Evolutionary conservation across 2,888 invertebrate genomes (phyloP), one percentile per base, ranked within the genome.

Genomic region (Hypsopygia costalis): DNA sequence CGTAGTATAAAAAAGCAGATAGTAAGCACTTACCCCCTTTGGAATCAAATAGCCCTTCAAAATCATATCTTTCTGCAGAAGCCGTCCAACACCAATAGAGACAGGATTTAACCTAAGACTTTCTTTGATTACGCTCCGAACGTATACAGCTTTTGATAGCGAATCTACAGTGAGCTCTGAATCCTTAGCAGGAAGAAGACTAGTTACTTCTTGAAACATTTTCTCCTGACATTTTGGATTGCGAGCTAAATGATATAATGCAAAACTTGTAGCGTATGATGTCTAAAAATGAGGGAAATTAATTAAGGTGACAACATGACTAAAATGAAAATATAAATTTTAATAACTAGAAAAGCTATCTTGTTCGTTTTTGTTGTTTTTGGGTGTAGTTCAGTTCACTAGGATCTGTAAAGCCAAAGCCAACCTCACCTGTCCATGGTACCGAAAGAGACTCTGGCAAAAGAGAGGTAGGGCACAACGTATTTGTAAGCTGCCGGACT

Each of bases 91-190:
- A 4, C 97, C 97, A 41, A 97, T 89, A 0, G 97, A 93, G 20
- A 97, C 92, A 0, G 97, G 97, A 76, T 95, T 93, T 34, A 97
- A 67, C 46, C 97, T 90, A 16, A 96, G 88, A 2, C 93, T 92
- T 78, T 98, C 98, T 69, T 97, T 98, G 1, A 98, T 79, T 52
- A 94, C 93, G 30, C 95, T 94, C 65, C 94, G 93, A 0, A 94
- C 86, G 64, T 95, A 97, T 0, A 83, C 75, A 8, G 96, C 93
- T 39, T 92, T 90, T 1, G 83, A 73, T 30, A 92, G 33, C 1
- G 89, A 76, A 27, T 93, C 92, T 1, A 90, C 66, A 0, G 93
- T 92, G 0, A 95, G 77, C 0, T 76, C 52, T 25, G 89, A 79
- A 36, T 89, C 66, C 25, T 80, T 65, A 27, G 74, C 58, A 0